Percentiles rank a stretch among this genome's conserved stretches.
These are phyloP conservation scores for Cyprinodon brontotheroides DNA, from an alignment of 2,113 vertebrate genomes.

Conservation along the genomic window DNA sequence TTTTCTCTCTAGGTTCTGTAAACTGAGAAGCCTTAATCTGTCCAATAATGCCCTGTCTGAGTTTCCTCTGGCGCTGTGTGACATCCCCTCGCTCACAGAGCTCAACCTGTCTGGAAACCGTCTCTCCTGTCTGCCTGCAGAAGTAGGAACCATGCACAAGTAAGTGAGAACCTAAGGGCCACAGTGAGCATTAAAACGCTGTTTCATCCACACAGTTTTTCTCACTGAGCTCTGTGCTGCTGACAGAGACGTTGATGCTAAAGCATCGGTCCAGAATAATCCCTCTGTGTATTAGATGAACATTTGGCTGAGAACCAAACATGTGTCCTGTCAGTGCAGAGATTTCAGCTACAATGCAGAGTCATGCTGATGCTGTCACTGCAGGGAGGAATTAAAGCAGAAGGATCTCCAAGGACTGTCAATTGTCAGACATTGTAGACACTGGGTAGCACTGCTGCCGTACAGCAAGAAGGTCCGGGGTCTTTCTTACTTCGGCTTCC, in stretches of 20 bases:
- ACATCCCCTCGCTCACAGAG: slow-evolving; percentile 88
- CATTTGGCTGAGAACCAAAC: slow-evolving; percentile 42
- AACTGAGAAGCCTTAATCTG: slow-evolving; percentile 94
- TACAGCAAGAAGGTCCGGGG: too few species aligned
- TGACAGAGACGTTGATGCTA: slow-evolving; percentile 24
- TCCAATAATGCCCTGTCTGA: slow-evolving; percentile 91
- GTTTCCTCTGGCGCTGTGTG: slow-evolving; percentile 89
- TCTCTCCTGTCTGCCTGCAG: slow-evolving; percentile 83
- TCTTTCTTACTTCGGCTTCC: too few species aligned
- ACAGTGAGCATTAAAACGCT: not conserved
- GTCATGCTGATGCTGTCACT: slow-evolving; percentile 27
- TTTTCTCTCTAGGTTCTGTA: slow-evolving; percentile 85
- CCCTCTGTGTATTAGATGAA: slow-evolving; percentile 37
- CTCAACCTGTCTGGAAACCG: slow-evolving; percentile 93
- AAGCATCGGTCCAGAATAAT: slow-evolving; percentile 45
- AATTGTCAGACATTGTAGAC: not conserved
- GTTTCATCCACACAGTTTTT: not conserved
- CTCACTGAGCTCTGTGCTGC: slow-evolving; percentile 28
- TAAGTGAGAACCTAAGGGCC: slow-evolving; percentile 63
- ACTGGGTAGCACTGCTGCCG: too few species aligned
- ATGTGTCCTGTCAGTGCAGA: slow-evolving; percentile 19
- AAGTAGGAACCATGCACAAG: slow-evolving; percentile 88
- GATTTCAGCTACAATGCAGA: slow-evolving; percentile 23
- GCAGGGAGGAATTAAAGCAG: not conserved
- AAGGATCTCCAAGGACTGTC: not conserved